Percentiles rank a stretch among this genome's conserved stretches.
Conservation (phyloP, 2,113 vertebrate species). For the Chaetops frenatus region DNA sequence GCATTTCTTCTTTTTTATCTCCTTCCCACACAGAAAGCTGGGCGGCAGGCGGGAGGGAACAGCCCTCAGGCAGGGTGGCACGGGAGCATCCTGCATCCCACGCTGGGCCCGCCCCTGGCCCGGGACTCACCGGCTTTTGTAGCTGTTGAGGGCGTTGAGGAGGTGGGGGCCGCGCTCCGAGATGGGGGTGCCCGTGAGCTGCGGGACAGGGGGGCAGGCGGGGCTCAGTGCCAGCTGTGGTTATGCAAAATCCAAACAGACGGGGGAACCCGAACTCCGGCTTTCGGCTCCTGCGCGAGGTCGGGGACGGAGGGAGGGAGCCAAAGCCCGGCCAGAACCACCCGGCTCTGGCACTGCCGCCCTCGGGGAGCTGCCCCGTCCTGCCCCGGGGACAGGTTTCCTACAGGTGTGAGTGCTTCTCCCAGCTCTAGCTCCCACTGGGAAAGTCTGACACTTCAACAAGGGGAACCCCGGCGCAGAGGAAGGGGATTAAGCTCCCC, state of each 20-base stretch:
- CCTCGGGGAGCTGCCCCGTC: not conserved
- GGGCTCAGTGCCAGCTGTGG: not conserved
- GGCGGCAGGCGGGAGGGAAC: not conserved
- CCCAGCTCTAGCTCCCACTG: rapidly evolving
- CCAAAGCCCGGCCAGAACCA: not conserved
- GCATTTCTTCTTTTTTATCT: slow-evolving; percentile 97
- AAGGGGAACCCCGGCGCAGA: not conserved
- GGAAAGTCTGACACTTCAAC: not conserved
- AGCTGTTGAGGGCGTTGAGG: slow-evolving; percentile 91
- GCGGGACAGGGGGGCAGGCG: not conserved
- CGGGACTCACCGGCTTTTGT: slow-evolving; percentile 89
- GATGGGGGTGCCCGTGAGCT: slow-evolving; percentile 85
- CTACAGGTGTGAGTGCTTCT: not conserved
- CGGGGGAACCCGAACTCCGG: not conserved
- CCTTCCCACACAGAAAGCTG: slow-evolving; percentile 95
- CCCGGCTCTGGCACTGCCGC: rapidly evolving
- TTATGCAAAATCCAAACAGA: not conserved
- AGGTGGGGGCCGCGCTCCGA: slow-evolving; percentile 84
- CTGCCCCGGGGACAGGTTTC: rapidly evolving
- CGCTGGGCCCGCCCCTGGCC: rapidly evolving
- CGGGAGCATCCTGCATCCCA: not conserved
- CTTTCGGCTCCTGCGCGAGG: not conserved
- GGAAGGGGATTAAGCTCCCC: not conserved
- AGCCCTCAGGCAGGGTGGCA: rapidly evolving
- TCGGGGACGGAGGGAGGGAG: not conserved